Evolutionary conservation across 1,140 invertebrate species (phyloP), one percentile per base, ranked within the genome.

Genomic region (Chlorops oryzae): DNA sequence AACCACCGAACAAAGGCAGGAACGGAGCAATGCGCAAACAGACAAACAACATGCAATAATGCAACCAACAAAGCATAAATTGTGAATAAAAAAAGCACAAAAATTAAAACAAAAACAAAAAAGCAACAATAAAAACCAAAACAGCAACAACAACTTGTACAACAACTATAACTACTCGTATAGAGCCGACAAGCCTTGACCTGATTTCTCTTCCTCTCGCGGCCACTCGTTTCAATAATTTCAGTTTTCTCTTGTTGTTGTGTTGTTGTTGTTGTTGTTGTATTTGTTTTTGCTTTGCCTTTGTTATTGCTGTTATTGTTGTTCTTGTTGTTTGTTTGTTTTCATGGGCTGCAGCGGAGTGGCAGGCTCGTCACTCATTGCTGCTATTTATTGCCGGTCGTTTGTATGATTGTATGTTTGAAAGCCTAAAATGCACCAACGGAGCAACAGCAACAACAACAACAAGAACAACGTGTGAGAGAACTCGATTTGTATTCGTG

Each of bases 171-270:
- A 58, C 57, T 59, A 51, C 37, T 32, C 27, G 21, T 13, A 25
- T 22, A 41, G 53, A 46, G 51, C 61, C 65, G 65, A 65, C 65
- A 66, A 69, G 65, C 65, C 65, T 69, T 69, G 65, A 69, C 65
- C 65, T 69, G 65, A 69, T 69, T 69, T 70, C 66, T 70, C 66
- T 70, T 70, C 66, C 66, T 70, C 66, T 70, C 66, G 42, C 43
- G 43, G 39, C 17, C 9, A 18, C 38, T 13, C 3, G 5, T n/a
- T n/a, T n/a, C n/a, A n/a, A n/a, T n/a, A n/a, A n/a, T n/a, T n/a
- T n/a, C n/a, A n/a, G n/a, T n/a, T n/a, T n/a, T n/a, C n/a, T n/a
- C n/a, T n/a, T n/a, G n/a, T n/a, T n/a, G n/a, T n/a, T n/a, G n/a
- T n/a, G n/a, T n/a, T n/a, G n/a, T n/a, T n/a, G n/a, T n/a, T n/a